Percentiles rank a stretch among this genome's conserved stretches.
These are phyloP conservation scores for Lucinisca nassula DNA, from an alignment of 2,888 invertebrate genomes.

Conservation along the genomic window DNA sequence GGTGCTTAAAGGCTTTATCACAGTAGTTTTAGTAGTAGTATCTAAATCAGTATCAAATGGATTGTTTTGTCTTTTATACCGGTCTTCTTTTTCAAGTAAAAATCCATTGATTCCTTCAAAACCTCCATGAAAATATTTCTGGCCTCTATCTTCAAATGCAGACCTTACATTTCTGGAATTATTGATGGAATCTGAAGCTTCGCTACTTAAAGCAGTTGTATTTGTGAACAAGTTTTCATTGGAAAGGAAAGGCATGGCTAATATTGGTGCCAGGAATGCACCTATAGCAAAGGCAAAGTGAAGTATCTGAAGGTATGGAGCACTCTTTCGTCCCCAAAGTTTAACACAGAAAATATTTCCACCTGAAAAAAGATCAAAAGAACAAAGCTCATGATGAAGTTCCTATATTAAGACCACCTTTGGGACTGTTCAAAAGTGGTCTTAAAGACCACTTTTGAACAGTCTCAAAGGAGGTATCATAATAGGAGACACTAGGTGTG, in stretches of 20 bases:
- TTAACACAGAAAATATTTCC: conserved; percentile 88
- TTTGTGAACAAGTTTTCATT: background rate
- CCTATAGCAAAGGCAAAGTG: conserved; percentile 89
- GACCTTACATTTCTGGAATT: background rate
- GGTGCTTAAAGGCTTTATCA: background rate
- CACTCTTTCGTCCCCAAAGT: conserved; percentile 86
- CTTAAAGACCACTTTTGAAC: no score
- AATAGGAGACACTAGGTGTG: no score
- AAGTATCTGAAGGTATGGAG: conserved; percentile 88
- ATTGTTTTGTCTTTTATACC: background rate
- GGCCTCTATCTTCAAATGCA: background rate
- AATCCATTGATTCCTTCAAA: background rate
- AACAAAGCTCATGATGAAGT: background rate
- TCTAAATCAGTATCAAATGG: background rate
- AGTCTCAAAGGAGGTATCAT: no score
- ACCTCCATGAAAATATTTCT: background rate
- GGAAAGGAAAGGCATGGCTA: conserved; percentile 88
- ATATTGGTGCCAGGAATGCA: conserved; percentile 88
- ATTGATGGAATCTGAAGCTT: conserved; percentile 26
- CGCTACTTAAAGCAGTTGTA: background rate
- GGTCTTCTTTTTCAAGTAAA: background rate
- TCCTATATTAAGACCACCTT: no score
- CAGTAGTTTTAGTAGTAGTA: background rate
- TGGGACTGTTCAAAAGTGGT: no score
- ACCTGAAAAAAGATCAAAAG: conserved; percentile 80